Evolutionary conservation across 2,888 invertebrate species (phyloP).

Genomic region (Falcaria lacertinaria): DNA sequence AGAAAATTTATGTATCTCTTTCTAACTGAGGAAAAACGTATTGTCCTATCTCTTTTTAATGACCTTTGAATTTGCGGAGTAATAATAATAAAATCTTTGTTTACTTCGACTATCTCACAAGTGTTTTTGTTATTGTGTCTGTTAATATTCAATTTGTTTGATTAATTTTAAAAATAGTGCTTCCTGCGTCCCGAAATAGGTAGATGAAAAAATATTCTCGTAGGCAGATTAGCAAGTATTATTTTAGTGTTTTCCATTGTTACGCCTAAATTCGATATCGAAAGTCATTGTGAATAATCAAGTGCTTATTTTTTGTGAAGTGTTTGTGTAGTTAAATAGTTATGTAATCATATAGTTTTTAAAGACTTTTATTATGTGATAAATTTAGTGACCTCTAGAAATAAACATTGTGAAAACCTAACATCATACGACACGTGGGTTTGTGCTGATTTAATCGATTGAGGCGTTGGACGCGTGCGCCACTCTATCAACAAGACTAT

Average conservation of each 20-base stretch:
- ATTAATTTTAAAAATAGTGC: conserved; percentile 13
- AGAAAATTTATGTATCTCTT: conserved; percentile 33
- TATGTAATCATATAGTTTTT: conserved; percentile 67
- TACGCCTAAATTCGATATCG: conserved; percentile 49
- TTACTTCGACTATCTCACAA: conserved; percentile 64
- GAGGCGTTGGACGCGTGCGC: conserved; percentile 71
- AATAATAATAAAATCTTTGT: conserved; percentile 75
- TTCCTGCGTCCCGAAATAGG: conserved; percentile 10
- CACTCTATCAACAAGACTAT: conserved; percentile 72
- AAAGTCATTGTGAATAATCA: conserved; percentile 73
- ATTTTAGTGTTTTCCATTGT: conserved; percentile 22
- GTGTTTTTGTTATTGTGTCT: conserved; percentile 76
- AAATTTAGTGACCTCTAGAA: conserved; percentile 24
- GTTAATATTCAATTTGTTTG: conserved; percentile 33
- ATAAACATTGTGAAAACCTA: conserved; percentile 50
- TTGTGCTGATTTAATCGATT: conserved; percentile 69
- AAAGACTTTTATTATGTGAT: no score
- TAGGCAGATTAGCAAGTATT: conserved; percentile 9
- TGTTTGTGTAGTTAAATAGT: conserved; percentile 44
- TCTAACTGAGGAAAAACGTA: conserved; percentile 17
- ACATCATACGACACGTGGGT: conserved; percentile 70
- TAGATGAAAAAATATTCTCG: no score
- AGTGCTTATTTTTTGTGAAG: conserved; percentile 52
- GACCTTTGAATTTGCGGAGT: conserved; percentile 74
- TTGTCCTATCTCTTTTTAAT: conserved; percentile 41